Base-by-base conservation (phyloP, 2,888 invertebrate species). In the Pimpla rufipes region DNA sequence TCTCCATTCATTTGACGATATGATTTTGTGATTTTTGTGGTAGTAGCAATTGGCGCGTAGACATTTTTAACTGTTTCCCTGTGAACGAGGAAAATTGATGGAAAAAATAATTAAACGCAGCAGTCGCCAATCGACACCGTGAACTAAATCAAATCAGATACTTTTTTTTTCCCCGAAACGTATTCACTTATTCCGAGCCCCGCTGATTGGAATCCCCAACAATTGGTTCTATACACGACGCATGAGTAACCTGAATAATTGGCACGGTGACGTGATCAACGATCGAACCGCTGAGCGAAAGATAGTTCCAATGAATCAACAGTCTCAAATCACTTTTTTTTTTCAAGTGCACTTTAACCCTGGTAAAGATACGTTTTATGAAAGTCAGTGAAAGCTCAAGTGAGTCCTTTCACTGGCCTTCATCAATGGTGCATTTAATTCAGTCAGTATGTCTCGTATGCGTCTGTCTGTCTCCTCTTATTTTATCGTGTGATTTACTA, bases 241-340 rank as follows among this genome's bases (percentile, higher is more conserved):
- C 35, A 35, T 35, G 35, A 59, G 35, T 59, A 59, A 59, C 29
- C 35, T n/a, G 35, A 35, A 7, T 59, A 59, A 59, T 59, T 35
- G 57, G n/a, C 35, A 35, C 35, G 16, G 2, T 59, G 57, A 59
- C 57, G 57, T 59, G n/a, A 35, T 59, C 57, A 35, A 57, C 29
- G n/a, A 57, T 29, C 21, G 29, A 35, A 35, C n/a, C 57, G 35
- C n/a, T 16, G 57, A 59, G 57, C 35, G 8, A 35, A 59, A 59
- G 5, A 57, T 57, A 57, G 29, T 57, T 13, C n/a, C 5, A 35
- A 5, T 35, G 57, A 59, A 59, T 29, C 35, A 29, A 35, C 35
- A 23, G 4, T 10, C 23, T 23, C 21, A 11, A 21, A 55, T 23
- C 10, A 13, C 8, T 13, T 21, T 55, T 23, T 55, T 55, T 23